phyloP scores from a whole-genome alignment of 1,140 invertebrate genomes.

The Atopsyche davidsoni region DNA sequence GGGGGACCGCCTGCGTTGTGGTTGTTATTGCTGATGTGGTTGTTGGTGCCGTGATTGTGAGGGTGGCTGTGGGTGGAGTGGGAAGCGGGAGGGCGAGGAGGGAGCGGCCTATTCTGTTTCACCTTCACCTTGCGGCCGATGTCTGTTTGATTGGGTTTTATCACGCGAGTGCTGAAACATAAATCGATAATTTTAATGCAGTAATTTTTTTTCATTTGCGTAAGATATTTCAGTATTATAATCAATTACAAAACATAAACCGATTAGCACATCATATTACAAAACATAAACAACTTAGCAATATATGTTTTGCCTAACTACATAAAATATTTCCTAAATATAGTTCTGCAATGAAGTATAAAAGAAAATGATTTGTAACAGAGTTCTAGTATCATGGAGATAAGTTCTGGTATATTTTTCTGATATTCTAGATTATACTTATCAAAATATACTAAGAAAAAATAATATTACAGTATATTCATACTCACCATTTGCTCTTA shows the following conservation, averaged over 20 bases:
- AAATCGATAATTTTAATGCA: conserved; percentile 19
- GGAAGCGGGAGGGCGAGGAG: conserved; percentile 32
- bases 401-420: too few relatives aligned
- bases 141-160: conserved; percentile 82
- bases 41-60: conserved; percentile 31
- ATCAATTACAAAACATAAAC: background rate
- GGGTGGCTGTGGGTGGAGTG: conserved; percentile 25
- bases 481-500: conserved; percentile 83
- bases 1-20: conserved; percentile 9
- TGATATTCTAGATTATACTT: too few relatives aligned
- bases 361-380: too few relatives aligned
- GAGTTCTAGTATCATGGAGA: too few relatives aligned
- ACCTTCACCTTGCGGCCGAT: conserved; percentile 79
- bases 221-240: background rate
- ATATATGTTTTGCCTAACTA: too few relatives aligned
- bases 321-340: too few relatives aligned
- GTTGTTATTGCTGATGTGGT: conserved; percentile 20
- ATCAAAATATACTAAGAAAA: too few relatives aligned
- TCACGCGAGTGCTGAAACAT: conserved; percentile 75
- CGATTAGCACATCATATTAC: background rate
- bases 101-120: conserved; percentile 40
- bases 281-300: too few relatives aligned
- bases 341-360: too few relatives aligned
- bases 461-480: conserved; percentile 9
- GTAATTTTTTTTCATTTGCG: background rate